Conservation (phyloP, 2,888 invertebrate species). For the Lycaena phlaeas region DNA sequence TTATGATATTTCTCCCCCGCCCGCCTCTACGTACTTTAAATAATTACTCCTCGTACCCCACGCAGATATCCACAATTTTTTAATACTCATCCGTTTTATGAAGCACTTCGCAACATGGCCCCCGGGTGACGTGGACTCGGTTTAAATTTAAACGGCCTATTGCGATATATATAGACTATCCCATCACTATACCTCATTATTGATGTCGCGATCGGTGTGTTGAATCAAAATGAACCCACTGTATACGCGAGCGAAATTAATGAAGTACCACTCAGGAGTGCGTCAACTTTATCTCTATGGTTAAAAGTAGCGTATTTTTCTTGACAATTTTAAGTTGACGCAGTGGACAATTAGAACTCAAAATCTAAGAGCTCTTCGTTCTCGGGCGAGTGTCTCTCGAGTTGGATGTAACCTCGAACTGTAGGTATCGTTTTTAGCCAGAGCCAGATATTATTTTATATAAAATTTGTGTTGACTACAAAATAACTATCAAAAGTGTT, state of each 20-base stretch:
- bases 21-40: slow-evolving; percentile 4
- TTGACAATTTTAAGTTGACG: slow-evolving; percentile 11
- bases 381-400: slow-evolving; percentile 26
- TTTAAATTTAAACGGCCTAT: too few relatives aligned
- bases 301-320: not conserved
- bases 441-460: not conserved
- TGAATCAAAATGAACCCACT: not conserved
- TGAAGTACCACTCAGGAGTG: not conserved
- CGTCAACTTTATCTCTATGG: not conserved
- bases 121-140: too few relatives aligned
- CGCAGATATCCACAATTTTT: slow-evolving; percentile 3
- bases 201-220: slow-evolving; percentile 1
- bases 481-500: slow-evolving; percentile 1
- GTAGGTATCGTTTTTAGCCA: slow-evolving; percentile 1
- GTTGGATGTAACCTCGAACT: slow-evolving; percentile 33
- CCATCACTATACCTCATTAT: too few relatives aligned
- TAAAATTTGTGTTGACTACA: too few relatives aligned
- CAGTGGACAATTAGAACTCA: slow-evolving; percentile 47
- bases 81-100: slow-evolving; percentile 1
- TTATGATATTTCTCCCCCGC: slow-evolving; percentile 4
- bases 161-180: too few relatives aligned
- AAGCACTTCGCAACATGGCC: not conserved
- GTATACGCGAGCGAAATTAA: not conserved
- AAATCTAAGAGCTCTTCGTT: slow-evolving; percentile 44
- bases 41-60: slow-evolving; percentile 9